Conservation (phyloP, 1,140 invertebrate species). For the Cotesia vestalis region DNA sequence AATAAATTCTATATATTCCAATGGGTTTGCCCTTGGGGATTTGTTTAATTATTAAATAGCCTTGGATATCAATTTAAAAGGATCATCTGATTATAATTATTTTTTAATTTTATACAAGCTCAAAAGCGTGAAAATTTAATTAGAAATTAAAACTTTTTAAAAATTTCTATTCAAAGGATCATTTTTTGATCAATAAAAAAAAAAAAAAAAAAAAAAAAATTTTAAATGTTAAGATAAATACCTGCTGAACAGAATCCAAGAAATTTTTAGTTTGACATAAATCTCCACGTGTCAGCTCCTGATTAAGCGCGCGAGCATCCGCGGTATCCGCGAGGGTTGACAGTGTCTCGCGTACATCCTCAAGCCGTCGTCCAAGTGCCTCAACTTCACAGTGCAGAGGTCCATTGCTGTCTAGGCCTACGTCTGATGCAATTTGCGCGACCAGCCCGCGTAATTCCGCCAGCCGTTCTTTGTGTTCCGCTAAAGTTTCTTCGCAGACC, state of each 20-base stretch:
- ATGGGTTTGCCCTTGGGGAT: not conserved
- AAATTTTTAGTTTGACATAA: conserved; percentile 70
- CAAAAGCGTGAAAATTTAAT: not conserved
- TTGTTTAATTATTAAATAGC: not conserved
- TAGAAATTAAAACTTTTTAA: not conserved
- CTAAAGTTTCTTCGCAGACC: conserved; percentile 80
- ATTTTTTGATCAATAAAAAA: not conserved
- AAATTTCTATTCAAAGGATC: conserved; percentile 71
- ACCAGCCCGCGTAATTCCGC: conserved; percentile 79
- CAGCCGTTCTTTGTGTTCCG: conserved; percentile 73
- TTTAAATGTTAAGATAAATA: conserved; percentile 48
- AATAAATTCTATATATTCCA: not conserved
- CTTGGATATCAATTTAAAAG: not conserved
- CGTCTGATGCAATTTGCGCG: conserved; percentile 78
- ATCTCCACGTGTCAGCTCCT: conserved; percentile 67
- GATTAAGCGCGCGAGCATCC: conserved; percentile 70
- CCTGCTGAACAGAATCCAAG: conserved; percentile 73
- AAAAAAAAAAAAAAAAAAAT: not conserved
- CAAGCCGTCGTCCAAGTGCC: conserved; percentile 77
- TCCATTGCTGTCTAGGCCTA: conserved; percentile 74
- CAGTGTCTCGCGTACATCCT: conserved; percentile 78
- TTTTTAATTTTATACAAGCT: not conserved
- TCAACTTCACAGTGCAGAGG: conserved; percentile 80
- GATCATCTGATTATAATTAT: not conserved
- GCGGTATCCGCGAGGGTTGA: conserved; percentile 78